Conservation (phyloP, 2,888 invertebrate genomes). For the Drosophila mayaguana region DNA sequence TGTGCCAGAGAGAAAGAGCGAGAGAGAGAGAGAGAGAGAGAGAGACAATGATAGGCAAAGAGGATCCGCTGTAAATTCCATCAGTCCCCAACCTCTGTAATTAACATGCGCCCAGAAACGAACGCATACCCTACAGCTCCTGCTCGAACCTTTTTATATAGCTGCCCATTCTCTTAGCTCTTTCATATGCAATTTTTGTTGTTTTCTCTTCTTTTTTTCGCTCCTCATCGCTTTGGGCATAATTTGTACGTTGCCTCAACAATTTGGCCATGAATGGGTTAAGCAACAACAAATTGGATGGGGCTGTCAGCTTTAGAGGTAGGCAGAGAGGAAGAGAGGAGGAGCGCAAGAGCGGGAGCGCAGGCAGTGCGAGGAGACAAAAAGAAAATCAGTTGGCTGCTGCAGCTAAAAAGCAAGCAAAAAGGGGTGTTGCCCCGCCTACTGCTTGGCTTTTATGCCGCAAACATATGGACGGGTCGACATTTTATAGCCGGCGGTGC, state of each 20-base stretch:
- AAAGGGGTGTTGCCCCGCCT: constrained; percentile 5
- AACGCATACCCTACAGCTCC: constrained; percentile 3
- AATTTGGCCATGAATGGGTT: constrained; percentile 76
- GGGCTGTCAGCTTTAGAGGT: constrained; percentile 50
- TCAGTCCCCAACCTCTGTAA: constrained; percentile 22
- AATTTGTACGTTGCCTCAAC: constrained; percentile 78
- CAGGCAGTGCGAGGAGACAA: constrained; percentile 23
- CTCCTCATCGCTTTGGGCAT: constrained; percentile 65
- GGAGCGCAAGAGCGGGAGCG: constrained; percentile 1
- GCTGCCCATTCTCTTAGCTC: constrained; percentile 17
- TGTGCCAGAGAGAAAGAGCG: constrained; percentile 17
- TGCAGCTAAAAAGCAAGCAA: neutral
- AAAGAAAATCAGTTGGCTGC: constrained; percentile 40
- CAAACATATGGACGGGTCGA: constrained; percentile 78
- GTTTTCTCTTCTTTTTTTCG: constrained; percentile 22
- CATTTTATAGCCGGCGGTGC: constrained; percentile 71
- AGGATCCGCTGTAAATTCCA: constrained; percentile 5
- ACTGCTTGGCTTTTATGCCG: constrained; percentile 30
- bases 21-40: neutral
- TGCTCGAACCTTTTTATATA: constrained; percentile 20
- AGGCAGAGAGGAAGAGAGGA: neutral
- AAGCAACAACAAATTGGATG: constrained; percentile 52
- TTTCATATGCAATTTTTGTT: constrained; percentile 32
- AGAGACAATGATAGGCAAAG: neutral
- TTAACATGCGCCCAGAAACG: constrained; percentile 37